A percentile compares a stretch with the other conserved stretches of the same genome.
These are phyloP conservation scores for Carabus problematicus DNA, from an alignment of 2,888 invertebrate species.

Conservation along the genomic window DNA sequence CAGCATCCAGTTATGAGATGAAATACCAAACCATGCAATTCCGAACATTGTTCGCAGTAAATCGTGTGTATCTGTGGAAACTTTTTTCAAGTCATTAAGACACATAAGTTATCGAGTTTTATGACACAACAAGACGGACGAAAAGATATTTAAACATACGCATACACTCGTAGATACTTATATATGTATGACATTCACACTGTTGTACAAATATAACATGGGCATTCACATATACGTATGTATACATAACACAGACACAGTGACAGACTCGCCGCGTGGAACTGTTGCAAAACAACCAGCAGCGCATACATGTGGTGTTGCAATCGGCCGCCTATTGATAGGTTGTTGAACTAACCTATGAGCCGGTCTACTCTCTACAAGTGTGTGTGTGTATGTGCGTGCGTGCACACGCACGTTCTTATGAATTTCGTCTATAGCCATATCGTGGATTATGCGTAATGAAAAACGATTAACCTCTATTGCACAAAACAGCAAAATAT, in stretches of 20 bases:
- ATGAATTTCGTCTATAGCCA: background rate
- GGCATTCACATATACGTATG: background rate
- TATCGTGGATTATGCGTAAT: background rate
- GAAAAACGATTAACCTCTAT: too few relatives aligned
- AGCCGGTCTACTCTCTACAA: conserved; percentile 23
- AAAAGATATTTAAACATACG: background rate
- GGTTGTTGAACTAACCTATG: conserved; percentile 40
- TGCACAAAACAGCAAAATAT: background rate
- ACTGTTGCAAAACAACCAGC: conserved; percentile 29
- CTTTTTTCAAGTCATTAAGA: too few relatives aligned
- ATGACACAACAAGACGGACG: conserved; percentile 12
- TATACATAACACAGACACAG: background rate
- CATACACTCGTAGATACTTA: background rate
- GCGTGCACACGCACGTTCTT: conserved; percentile 4
- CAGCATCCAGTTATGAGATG: too few relatives aligned
- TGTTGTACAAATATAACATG: too few relatives aligned
- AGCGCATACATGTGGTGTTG: conserved; percentile 33
- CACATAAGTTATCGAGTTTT: background rate
- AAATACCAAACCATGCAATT: conserved; percentile 9
- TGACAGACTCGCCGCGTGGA: background rate
- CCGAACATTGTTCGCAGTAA: background rate
- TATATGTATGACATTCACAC: background rate
- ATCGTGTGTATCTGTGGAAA: too few relatives aligned
- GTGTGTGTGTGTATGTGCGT: background rate
- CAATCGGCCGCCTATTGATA: conserved; percentile 36